A percentile compares a stretch with the other conserved stretches of the same genome.
Evolutionary conservation across 1,140 invertebrate species (phyloP).

Genomic region (Scaptomyza pallida): DNA sequence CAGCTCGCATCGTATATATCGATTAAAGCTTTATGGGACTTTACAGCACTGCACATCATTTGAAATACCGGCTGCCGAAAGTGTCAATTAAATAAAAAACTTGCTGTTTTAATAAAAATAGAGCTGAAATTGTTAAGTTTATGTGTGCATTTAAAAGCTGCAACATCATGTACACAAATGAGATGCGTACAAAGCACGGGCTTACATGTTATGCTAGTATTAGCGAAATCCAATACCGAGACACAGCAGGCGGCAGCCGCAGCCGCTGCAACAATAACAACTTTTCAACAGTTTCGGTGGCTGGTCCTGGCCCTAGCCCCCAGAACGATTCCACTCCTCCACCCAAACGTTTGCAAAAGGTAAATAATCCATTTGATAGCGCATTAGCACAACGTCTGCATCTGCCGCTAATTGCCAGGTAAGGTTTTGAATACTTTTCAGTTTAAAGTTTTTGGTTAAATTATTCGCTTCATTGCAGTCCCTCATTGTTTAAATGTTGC

Average conservation of each 20-base stretch:
- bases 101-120: constrained; percentile 16
- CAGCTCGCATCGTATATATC: constrained; percentile 2
- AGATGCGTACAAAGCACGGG: constrained; percentile 62
- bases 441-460: background rate
- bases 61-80: constrained; percentile 49
- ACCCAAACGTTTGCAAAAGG: constrained; percentile 72
- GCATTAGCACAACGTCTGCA: constrained; percentile 73
- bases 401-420: constrained; percentile 82
- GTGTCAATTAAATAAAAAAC: constrained; percentile 9
- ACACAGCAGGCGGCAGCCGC: constrained; percentile 32
- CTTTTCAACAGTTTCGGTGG: constrained; percentile 24
- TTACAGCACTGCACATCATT: constrained; percentile 32
- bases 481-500: constrained; percentile 72
- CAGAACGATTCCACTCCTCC: constrained; percentile 72
- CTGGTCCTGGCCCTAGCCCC: too few species aligned
- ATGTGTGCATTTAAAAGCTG: background rate
- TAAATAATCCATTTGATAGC: constrained; percentile 80
- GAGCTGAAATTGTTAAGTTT: constrained; percentile 18
- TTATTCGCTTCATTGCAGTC: constrained; percentile 45
- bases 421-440: constrained; percentile 10
- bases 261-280: constrained; percentile 33
- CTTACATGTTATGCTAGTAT: constrained; percentile 49
- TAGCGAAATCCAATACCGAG: constrained; percentile 49
- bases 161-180: constrained; percentile 61
- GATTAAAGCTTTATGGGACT: background rate